Percentiles rank a stretch among this genome's conserved stretches.
Conservation (phyloP, 2,888 invertebrate species). For the Hedychridium roseum region DNA sequence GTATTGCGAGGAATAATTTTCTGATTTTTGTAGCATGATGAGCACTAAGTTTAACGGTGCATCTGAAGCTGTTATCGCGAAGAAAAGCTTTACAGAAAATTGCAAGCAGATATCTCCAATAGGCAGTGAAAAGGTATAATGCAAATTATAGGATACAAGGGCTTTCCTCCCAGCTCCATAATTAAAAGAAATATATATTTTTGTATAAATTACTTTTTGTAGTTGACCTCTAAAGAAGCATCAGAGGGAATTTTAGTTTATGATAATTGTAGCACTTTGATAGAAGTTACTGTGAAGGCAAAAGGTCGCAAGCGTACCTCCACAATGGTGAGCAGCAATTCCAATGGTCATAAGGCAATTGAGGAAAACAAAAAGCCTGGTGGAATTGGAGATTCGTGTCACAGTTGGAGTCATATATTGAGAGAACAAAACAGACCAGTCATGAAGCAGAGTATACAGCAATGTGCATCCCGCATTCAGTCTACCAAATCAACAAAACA, state of each 20-base stretch:
- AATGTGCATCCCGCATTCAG: constrained; percentile 19
- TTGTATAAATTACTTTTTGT: too few species aligned
- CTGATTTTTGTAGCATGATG: constrained; percentile 35
- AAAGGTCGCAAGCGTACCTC: constrained; percentile 39
- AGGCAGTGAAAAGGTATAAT: constrained; percentile 29
- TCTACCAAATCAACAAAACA: constrained; percentile 28
- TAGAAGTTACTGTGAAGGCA: constrained; percentile 45
- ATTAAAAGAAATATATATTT: constrained; percentile 2
- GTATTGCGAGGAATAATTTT: constrained; percentile 2
- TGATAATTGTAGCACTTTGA: constrained; percentile 33
- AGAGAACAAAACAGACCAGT: constrained; percentile 37
- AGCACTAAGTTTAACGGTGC: constrained; percentile 29
- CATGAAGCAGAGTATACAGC: constrained; percentile 38
- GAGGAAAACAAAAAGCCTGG: constrained; percentile 32
- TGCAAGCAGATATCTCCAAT: constrained; percentile 21
- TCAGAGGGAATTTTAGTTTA: constrained; percentile 25
- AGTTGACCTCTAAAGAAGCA: constrained; percentile 18
- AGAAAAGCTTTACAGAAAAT: constrained; percentile 28
- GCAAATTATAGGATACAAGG: too few species aligned
- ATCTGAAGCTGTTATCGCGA: constrained; percentile 27
- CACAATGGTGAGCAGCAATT: constrained; percentile 35
- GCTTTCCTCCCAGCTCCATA: too few species aligned
- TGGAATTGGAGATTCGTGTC: constrained; percentile 14
- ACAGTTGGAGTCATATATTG: constrained; percentile 37
- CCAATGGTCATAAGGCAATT: constrained; percentile 23